These are phyloP conservation scores for Eupsilia transversa DNA, from an alignment of 2,888 invertebrate species.

Conservation along the genomic window DNA sequence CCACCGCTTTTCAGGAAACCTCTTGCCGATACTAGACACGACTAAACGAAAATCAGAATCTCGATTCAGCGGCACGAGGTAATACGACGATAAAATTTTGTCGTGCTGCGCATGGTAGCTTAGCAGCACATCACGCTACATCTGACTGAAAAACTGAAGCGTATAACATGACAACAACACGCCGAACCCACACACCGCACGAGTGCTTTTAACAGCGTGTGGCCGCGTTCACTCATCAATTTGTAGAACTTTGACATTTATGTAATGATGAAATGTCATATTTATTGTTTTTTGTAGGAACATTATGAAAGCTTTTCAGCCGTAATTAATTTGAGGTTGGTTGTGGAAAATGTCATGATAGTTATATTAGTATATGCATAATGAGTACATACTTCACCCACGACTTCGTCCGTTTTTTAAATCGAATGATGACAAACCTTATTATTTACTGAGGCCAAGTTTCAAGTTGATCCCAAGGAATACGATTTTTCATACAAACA, in stretches of 20 bases:
- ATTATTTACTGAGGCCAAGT: background rate
- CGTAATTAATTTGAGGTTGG: conserved; percentile 3
- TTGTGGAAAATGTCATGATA: background rate
- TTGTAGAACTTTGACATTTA: conserved; percentile 28
- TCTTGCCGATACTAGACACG: background rate
- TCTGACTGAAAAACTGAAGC: conserved; percentile 11
- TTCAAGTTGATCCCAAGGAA: background rate
- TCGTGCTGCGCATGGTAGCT: too few relatives aligned
- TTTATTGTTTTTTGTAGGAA: background rate
- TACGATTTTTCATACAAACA: too few relatives aligned
- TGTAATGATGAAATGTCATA: conserved; percentile 15
- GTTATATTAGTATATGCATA: background rate
- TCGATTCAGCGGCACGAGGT: background rate
- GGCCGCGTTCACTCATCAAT: conserved; percentile 49
- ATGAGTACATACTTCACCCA: too few relatives aligned
- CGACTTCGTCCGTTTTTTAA: background rate
- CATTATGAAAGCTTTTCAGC: background rate
- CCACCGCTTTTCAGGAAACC: too few relatives aligned
- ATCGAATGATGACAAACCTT: background rate
- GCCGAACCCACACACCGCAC: conserved; percentile 16
- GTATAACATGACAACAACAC: conserved; percentile 19
- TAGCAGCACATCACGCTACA: background rate
- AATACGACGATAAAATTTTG: background rate
- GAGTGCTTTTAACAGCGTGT: conserved; percentile 53
- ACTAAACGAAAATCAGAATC: background rate